Evolutionary conservation across 2,113 vertebrate genomes (phyloP).

Genomic region (cat (Felis catus)): F.catus_Fca126_mat1.0 CM031425.1:8170001-8170500

Average conservation of each 20-base stretch:
- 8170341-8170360: background rate
- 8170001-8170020: constrained; percentile 71
- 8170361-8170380: background rate
- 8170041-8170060: constrained; percentile 50
- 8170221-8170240: constrained; percentile 45
- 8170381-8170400: rapidly evolving
- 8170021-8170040: constrained; percentile 59
- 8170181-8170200: background rate
- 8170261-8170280: background rate
- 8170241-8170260: background rate
- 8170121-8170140: constrained; percentile 56
- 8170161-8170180: constrained; percentile 47
- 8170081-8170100: constrained; percentile 69
- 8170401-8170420: background rate
- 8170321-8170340: background rate
- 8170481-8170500: background rate
- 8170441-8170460: background rate
- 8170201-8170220: constrained; percentile 53
- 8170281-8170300: background rate
- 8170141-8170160: constrained; percentile 48
- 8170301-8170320: background rate
- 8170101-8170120: constrained; percentile 47
- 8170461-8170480: background rate
- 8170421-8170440: background rate
- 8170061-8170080: constrained; percentile 73